A percentile compares a stretch with the other conserved stretches of the same genome.
These are phyloP conservation scores for Glaucomys volans DNA, from an alignment of 2,113 vertebrate species.

Conservation along the genomic window DNA sequence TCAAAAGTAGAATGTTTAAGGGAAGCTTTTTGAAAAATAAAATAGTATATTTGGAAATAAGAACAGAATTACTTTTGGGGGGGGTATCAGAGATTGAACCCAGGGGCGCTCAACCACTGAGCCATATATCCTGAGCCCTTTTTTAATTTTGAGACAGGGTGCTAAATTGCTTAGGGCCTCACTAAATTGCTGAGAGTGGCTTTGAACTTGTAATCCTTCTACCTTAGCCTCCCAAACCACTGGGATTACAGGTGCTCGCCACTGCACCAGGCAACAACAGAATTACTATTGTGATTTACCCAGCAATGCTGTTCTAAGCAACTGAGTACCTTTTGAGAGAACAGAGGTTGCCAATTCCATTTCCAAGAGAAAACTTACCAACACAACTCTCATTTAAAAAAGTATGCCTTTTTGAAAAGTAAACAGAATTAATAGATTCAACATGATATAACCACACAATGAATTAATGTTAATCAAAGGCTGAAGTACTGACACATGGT, in stretches of 20 bases:
- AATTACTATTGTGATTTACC: neutral
- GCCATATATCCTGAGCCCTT: too few species aligned
- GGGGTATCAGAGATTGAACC: too few species aligned
- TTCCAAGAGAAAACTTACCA: neutral
- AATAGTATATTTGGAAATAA: neutral
- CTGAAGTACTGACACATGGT: neutral
- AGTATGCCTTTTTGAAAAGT: neutral
- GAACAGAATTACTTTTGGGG: too few species aligned
- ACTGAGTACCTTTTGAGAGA: neutral
- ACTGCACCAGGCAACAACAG: neutral
- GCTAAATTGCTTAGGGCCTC: too few species aligned
- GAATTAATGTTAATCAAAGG: neutral
- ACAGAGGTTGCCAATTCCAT: neutral
- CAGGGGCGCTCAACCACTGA: too few species aligned
- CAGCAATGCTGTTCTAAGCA: neutral
- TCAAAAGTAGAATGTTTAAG: neutral
- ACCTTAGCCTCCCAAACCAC: too few species aligned
- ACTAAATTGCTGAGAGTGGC: too few species aligned
- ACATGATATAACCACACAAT: neutral
- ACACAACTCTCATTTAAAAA: constrained; percentile 7
- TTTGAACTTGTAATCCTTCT: too few species aligned
- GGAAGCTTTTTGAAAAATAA: neutral
- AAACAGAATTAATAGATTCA: neutral
- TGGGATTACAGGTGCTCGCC: too few species aligned
- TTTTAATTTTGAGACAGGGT: too few species aligned